Base-by-base conservation (phyloP, 2,888 invertebrate genomes). In the Clepsis dumicolana region DNA sequence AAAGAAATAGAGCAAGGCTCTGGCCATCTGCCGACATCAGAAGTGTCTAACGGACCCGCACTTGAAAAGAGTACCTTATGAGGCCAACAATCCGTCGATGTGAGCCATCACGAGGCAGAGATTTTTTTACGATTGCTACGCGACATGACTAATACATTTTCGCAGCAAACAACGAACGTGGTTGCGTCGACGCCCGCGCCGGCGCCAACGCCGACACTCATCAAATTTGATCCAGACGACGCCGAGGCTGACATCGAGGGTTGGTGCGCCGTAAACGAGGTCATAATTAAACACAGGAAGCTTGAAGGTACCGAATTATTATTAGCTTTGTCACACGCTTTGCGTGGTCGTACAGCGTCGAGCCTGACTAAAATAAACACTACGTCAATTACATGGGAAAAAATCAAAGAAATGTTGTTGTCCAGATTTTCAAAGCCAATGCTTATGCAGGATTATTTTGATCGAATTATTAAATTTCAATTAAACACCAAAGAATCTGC, bases 291-390 rank as follows among this genome's bases (percentile, higher is more conserved):
- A 14, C 24, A 53, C 12, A 60, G 35, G 54, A n/a, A 61, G 2
- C 12, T 65, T n/a, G 7, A 53, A 41, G 60, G 60, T 16, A 21
- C 41, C n/a, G 65, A 65, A 29, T 61, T 65, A 44, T 18, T 65
- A 29, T 12, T 65, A 18, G 1, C 59, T 2, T n/a, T 53, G 21
- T 53, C 10, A 1, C 32, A 54, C 7, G 53, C 53, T 2, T 29
- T 64, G 14, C 24, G 29, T 27, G 64, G 64, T 3, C 53, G 64
- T n/a, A 54, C 64, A 27, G 64, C 54, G 2, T 27, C 54, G n/a
- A 44, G 53, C 48, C 25, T 62, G 0, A 50, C 50, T 14, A 50
- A 35, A 50, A 32, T 50, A 2, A 16, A 48, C 14, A 16, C 57
- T 1, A 12, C 16, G 14, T 16, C n/a, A 1, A 54, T 60, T 24